Percentiles rank a stretch among this genome's conserved stretches.
These are phyloP conservation scores for Puntigrus tetrazona DNA, from an alignment of 2,113 vertebrate genomes.

Conservation along the genomic window DNA sequence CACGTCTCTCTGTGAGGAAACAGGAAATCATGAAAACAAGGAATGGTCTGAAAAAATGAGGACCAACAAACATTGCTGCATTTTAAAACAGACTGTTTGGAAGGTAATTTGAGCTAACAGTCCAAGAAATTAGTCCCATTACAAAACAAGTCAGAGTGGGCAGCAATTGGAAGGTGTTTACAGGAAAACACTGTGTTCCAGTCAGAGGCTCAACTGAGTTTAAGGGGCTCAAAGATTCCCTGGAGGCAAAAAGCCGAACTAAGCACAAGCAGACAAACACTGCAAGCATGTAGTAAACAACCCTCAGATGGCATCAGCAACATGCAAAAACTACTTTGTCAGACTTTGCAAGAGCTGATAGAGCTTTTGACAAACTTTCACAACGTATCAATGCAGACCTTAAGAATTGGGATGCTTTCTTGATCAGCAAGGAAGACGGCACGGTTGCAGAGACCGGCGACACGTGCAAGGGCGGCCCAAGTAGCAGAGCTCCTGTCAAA, in stretches of 20 bases:
- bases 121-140: conserved; percentile 24
- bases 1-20: conserved; percentile 80
- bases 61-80: neutral
- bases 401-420: conserved; percentile 80
- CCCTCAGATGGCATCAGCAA: neutral
- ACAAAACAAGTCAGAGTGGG: conserved; percentile 6
- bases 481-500: conserved; percentile 84
- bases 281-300: conserved; percentile 31
- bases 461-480: conserved; percentile 79
- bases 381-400: conserved; percentile 65
- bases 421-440: conserved; percentile 84
- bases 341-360: neutral
- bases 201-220: conserved; percentile 39
- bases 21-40: neutral
- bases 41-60: neutral
- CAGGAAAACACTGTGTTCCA: conserved; percentile 11
- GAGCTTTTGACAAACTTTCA: neutral
- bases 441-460: conserved; percentile 83
- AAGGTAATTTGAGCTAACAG: neutral
- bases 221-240: neutral
- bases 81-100: neutral
- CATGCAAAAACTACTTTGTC: neutral
- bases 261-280: conserved; percentile 50
- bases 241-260: conserved; percentile 9
- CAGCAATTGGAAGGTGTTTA: conserved; percentile 29